Evolutionary conservation across 1,140 invertebrate species (phyloP).

Genomic region (Lethrus apterus): DNA sequence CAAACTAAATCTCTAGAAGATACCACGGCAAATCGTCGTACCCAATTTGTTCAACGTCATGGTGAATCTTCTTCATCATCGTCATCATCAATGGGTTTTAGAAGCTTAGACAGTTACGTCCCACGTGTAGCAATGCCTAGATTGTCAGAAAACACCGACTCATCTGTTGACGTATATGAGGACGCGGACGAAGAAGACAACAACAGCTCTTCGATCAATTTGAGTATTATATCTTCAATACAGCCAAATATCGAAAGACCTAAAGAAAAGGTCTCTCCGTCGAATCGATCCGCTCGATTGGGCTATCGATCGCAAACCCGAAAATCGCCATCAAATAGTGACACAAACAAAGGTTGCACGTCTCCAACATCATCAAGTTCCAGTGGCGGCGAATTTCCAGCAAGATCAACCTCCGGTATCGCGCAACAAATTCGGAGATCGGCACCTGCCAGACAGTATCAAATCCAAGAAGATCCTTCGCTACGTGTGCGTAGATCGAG

Average conservation of each 20-base stretch:
- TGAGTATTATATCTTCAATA: constrained; percentile 26
- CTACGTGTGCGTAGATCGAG: constrained; percentile 47
- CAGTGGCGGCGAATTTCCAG: constrained; percentile 39
- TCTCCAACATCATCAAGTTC: constrained; percentile 44
- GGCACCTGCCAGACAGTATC: constrained; percentile 24
- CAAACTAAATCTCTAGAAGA: constrained; percentile 53
- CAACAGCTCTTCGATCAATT: constrained; percentile 43
- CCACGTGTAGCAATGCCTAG: constrained; percentile 44
- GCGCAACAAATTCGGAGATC: constrained; percentile 38
- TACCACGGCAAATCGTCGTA: constrained; percentile 42
- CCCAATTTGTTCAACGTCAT: constrained; percentile 47
- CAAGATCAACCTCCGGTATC: constrained; percentile 34
- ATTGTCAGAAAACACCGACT: constrained; percentile 50
- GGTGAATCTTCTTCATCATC: constrained; percentile 50
- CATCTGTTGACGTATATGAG: constrained; percentile 49
- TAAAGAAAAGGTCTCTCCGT: constrained; percentile 42
- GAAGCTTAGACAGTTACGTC: constrained; percentile 50
- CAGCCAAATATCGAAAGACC: constrained; percentile 15
- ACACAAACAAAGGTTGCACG: constrained; percentile 41
- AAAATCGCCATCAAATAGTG: constrained; percentile 44
- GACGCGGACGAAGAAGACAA: constrained; percentile 51
- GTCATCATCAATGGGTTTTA: constrained; percentile 49
- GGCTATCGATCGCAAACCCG: constrained; percentile 36
- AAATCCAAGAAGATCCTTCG: constrained; percentile 37
- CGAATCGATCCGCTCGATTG: constrained; percentile 34